These are phyloP conservation scores for Calyptommatus sinebrachiatus DNA, from an alignment of 2,113 vertebrate genomes.

Conservation along the genomic window DNA sequence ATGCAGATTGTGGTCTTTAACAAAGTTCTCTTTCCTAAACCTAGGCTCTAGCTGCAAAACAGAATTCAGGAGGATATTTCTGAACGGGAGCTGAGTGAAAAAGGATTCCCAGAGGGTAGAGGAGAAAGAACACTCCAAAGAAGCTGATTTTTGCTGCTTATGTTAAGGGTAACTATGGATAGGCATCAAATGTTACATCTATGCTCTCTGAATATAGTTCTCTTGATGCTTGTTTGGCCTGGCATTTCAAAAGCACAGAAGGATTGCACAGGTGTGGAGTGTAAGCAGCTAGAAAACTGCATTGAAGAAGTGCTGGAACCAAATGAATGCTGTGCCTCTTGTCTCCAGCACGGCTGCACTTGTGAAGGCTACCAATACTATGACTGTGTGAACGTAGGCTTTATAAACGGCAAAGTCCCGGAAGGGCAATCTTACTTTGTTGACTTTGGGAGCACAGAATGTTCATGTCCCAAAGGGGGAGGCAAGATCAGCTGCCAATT, in stretches of 20 bases:
- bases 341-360: conserved; percentile 82
- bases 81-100: conserved; percentile 35
- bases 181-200: conserved; percentile 44
- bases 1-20: conserved; percentile 62
- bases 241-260: conserved; percentile 50
- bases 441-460: conserved; percentile 95
- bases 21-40: conserved; percentile 64
- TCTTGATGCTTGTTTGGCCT: conserved; percentile 62
- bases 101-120: conserved; percentile 8
- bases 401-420: conserved; percentile 84
- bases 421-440: conserved; percentile 93
- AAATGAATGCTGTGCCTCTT: conserved; percentile 81
- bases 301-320: conserved; percentile 84
- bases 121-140: not conserved
- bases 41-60: conserved; percentile 67
- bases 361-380: conserved; percentile 97
- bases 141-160: not conserved
- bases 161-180: conserved; percentile 61
- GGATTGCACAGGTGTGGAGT: conserved; percentile 83
- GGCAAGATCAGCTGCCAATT: conserved; percentile 93
- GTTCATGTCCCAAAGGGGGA: conserved; percentile 86
- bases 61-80: conserved; percentile 34
- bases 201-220: conserved; percentile 49
- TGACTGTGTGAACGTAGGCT: conserved; percentile 89
- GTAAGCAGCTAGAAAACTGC: conserved; percentile 82